Percentiles rank a stretch among this genome's conserved stretches.
Evolutionary conservation across 2,113 vertebrate species (phyloP).

Genomic region (Chascanopsetta lugubris): DNA sequence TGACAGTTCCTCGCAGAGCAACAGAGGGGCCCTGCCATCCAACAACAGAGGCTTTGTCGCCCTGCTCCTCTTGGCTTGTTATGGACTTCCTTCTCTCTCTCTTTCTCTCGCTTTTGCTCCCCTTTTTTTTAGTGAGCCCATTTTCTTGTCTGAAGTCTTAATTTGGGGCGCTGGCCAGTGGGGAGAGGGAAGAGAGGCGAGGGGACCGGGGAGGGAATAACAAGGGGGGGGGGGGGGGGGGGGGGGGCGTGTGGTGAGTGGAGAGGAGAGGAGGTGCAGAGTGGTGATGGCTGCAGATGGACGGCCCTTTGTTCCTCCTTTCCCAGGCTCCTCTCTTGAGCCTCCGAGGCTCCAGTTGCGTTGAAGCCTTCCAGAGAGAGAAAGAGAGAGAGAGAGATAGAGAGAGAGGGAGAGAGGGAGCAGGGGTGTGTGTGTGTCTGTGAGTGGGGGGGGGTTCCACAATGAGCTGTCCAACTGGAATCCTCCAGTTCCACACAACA

Average conservation of each 20-base stretch:
- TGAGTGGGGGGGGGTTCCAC: conserved; percentile 1
- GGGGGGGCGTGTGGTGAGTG: no score
- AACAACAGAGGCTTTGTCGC: conserved; percentile 82
- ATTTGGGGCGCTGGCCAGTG: conserved; percentile 80
- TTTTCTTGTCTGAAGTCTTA: conserved; percentile 83
- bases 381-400: conserved; percentile 56
- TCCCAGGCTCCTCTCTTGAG: conserved; percentile 82
- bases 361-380: conserved; percentile 77
- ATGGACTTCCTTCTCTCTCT: conserved; percentile 72
- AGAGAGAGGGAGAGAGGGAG: conserved; percentile 56
- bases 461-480: conserved; percentile 76
- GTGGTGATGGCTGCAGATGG: conserved; percentile 76
- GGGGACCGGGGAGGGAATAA: conserved; percentile 61
- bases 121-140: conserved; percentile 75
- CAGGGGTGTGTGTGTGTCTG: not conserved
- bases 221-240: conserved; percentile 21
- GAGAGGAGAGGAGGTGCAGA: conserved; percentile 48
- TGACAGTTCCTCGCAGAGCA: conserved; percentile 73
- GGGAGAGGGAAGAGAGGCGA: conserved; percentile 66
- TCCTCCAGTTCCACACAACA: conserved; percentile 69
- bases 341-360: conserved; percentile 81
- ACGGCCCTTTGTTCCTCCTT: conserved; percentile 80
- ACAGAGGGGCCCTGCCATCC: conserved; percentile 75
- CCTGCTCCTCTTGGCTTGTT: conserved; percentile 79
- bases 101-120: conserved; percentile 58